Evolutionary conservation across 2,797 vertebrate species (phyloP).

Genomic region (Microhierax caerulescens): DNA sequence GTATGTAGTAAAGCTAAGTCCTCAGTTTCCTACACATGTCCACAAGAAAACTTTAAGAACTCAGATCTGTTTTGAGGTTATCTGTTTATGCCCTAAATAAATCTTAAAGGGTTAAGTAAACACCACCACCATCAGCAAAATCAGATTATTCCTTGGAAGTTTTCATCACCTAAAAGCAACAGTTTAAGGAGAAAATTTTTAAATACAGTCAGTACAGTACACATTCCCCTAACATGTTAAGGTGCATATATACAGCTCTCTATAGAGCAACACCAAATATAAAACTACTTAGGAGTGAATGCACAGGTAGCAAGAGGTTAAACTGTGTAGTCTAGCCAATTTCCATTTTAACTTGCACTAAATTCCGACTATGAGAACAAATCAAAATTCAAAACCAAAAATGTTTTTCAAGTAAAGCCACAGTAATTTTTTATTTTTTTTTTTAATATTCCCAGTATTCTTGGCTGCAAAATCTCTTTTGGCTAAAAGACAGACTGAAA

Average conservation of each 20-base stretch:
- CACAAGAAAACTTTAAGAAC: neutral
- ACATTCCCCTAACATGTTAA: neutral
- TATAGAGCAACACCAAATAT: neutral
- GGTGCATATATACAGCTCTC: neutral
- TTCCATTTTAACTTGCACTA: neutral
- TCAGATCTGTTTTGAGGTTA: neutral
- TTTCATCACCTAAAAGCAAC: no score
- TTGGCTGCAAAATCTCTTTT: conserved; percentile 77
- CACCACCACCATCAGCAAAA: neutral
- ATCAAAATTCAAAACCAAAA: conserved; percentile 55
- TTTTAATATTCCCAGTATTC: conserved; percentile 36
- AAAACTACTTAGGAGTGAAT: conserved; percentile 1
- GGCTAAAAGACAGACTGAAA: conserved; percentile 75
- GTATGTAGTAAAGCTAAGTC: neutral
- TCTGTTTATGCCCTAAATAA: neutral
- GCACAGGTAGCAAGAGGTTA: neutral
- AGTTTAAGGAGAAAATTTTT: neutral
- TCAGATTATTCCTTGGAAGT: neutral
- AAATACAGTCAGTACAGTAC: neutral
- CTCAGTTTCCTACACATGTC: neutral
- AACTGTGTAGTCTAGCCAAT: neutral
- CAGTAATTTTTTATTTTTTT: conserved; percentile 47
- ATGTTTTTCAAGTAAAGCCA: conserved; percentile 66
- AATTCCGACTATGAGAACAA: conserved; percentile 10
- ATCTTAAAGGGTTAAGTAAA: neutral